Conservation (phyloP, 2,888 invertebrate genomes). For the Cephus runcator region DNA sequence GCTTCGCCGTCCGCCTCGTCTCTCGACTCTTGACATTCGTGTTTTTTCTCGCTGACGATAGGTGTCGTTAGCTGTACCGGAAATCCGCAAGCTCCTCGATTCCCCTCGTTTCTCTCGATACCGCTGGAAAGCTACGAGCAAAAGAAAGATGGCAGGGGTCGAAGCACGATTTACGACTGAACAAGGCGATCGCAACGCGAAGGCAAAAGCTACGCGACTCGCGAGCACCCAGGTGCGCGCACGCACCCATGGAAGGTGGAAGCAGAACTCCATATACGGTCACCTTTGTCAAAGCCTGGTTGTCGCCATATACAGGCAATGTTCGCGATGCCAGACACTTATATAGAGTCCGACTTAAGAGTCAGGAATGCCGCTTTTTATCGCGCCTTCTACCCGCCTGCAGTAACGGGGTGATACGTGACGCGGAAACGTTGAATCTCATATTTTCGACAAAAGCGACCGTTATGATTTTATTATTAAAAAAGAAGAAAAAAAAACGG, state of each 20-base stretch:
- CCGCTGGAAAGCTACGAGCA: neutral
- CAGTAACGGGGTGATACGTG: conserved; percentile 8
- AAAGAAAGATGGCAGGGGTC: conserved; percentile 23
- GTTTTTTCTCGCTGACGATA: neutral
- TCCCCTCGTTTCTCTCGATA: neutral
- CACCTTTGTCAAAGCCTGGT: conserved; percentile 64
- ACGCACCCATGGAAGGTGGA: conserved; percentile 57
- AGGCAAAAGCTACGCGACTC: conserved; percentile 34
- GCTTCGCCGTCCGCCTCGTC: neutral
- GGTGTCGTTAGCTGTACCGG: neutral
- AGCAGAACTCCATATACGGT: conserved; percentile 62
- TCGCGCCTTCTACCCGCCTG: conserved; percentile 53
- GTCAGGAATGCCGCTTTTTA: conserved; percentile 61
- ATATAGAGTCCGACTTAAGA: conserved; percentile 60
- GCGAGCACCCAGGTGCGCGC: conserved; percentile 16
- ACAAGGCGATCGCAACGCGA: conserved; percentile 15
- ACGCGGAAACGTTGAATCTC: neutral
- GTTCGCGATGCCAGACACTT: conserved; percentile 63
- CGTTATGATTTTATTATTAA: neutral
- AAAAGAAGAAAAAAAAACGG: neutral
- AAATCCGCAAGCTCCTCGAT: neutral
- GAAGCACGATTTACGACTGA: conserved; percentile 41
- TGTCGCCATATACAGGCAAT: conserved; percentile 64
- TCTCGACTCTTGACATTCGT: neutral
- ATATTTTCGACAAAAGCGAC: neutral